A percentile compares a stretch with the other conserved stretches of the same genome.
These are phyloP conservation scores for Cephus pygmeus DNA, from an alignment of 2,888 invertebrate genomes.

Conservation along the genomic window DNA sequence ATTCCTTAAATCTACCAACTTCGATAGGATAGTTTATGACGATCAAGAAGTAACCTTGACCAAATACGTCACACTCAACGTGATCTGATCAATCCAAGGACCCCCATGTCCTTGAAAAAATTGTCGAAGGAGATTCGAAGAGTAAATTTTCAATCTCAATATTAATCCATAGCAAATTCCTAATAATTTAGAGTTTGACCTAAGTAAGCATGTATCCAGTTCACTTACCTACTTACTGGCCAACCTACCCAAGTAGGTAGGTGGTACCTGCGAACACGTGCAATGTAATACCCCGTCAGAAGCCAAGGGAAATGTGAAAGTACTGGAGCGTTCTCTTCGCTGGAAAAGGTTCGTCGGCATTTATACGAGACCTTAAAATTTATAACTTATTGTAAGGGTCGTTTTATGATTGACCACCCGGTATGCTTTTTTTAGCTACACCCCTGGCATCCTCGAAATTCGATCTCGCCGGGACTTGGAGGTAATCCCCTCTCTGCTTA, in stretches of 20 bases:
- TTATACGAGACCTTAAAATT: neutral
- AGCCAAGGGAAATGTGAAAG: neutral
- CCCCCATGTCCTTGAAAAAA: neutral
- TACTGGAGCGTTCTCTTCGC: neutral
- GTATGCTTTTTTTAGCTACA: conserved; percentile 1
- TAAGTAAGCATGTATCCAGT: neutral
- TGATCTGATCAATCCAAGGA: neutral
- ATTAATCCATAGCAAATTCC: neutral
- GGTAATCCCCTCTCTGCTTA: conserved; percentile 9
- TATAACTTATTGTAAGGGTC: neutral
- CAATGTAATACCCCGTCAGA: neutral
- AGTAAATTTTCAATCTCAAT: neutral
- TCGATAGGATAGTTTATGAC: neutral
- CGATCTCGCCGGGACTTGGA: conserved; percentile 9
- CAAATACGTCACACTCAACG: neutral
- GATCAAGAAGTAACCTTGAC: neutral
- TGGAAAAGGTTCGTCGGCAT: neutral
- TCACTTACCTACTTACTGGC: neutral
- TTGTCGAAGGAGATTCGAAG: neutral
- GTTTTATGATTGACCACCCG: neutral
- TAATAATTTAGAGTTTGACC: neutral
- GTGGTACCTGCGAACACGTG: neutral
- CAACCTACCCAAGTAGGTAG: neutral
- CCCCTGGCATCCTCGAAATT: conserved; percentile 11
- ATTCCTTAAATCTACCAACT: neutral